Percentiles rank a stretch among this genome's conserved stretches.
Conservation (phyloP, 2,888 invertebrate species). For the Phaedon cochleariae region DNA sequence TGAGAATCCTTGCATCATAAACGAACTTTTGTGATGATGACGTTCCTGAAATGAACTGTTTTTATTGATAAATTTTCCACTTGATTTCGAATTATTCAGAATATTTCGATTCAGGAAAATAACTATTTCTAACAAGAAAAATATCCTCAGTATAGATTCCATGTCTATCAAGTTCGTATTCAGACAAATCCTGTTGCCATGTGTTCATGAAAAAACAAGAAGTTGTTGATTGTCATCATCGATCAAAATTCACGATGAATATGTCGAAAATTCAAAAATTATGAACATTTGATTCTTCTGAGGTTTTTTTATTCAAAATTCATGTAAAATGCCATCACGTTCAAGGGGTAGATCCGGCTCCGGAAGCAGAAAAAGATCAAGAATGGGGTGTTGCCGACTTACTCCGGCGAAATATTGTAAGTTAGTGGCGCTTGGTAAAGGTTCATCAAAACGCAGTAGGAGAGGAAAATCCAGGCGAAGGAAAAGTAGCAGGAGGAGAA, state of each 20-base stretch:
- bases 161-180: not conserved
- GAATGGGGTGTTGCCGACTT: conserved; percentile 9
- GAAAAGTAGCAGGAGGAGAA: not conserved
- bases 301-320: conserved; percentile 15
- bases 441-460: not conserved
- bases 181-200: conserved; percentile 1
- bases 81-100: too few species aligned
- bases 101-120: too few species aligned
- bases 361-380: not conserved
- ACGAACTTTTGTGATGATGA: too few species aligned
- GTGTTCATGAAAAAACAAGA: conserved; percentile 5
- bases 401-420: conserved; percentile 14
- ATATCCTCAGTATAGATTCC: not conserved
- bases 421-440: not conserved
- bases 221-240: conserved; percentile 17
- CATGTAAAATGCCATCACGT: conserved; percentile 9
- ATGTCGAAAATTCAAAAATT: not conserved
- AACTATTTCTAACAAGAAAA: too few species aligned
- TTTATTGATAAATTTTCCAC: too few species aligned
- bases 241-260: conserved; percentile 15
- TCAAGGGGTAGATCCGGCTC: conserved; percentile 6
- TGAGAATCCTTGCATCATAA: too few species aligned
- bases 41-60: too few species aligned
- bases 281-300: not conserved
- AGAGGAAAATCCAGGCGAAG: not conserved